Evolutionary conservation across 2,797 vertebrate species (phyloP), one percentile per base, ranked within the genome.

Genomic region (Parauchenoglanis punctatus): DNA sequence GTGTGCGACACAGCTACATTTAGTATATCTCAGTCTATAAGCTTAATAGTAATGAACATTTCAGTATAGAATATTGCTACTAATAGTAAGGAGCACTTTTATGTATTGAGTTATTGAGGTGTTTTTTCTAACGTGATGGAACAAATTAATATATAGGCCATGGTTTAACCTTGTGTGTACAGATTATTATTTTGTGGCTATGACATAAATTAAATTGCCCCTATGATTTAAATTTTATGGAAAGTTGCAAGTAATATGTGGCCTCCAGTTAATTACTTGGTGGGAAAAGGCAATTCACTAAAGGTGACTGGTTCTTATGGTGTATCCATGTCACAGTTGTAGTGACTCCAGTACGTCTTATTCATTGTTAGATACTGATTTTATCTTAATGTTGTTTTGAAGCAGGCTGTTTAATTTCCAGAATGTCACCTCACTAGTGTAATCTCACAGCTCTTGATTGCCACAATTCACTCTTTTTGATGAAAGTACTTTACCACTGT

Each of bases 381-480:
- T 77, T 28, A 77, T 28, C 15, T 77, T 8, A 52, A 13, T 54
- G 49, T 40, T 40, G 18, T 59, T 81, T 59, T 59, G 77, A 40
- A 81, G 18, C 18, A 81, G n/a, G 77, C 40, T 40, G 28, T 61
- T 23, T 81, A 28, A 81, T 49, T 28, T 28, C 11, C 23, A 54
- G 23, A 54, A 77, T 77, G 75, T 77, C 72, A 76, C 44, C 4
- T 54, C 17, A 31, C 25, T 58, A 4, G 56, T 80, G 77, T 59
- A 80, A 59, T 56, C 31, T 80, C 44, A 8, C 35, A 81, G 11
- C 10, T 81, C 31, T 6, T 81, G 11, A 81, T 61, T 81, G 58
- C 35, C 15, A 61, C 78, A 81, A 17, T 61, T 61, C 78, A 81
- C 20, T 81, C 52, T 40, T 61, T 61, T 63, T 44, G 58, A 61